Percentiles rank a stretch among this genome's conserved stretches.
These are phyloP conservation scores for Leptestheria dahalacensis DNA, from an alignment of 1,140 invertebrate genomes.

Conservation along the genomic window DNA sequence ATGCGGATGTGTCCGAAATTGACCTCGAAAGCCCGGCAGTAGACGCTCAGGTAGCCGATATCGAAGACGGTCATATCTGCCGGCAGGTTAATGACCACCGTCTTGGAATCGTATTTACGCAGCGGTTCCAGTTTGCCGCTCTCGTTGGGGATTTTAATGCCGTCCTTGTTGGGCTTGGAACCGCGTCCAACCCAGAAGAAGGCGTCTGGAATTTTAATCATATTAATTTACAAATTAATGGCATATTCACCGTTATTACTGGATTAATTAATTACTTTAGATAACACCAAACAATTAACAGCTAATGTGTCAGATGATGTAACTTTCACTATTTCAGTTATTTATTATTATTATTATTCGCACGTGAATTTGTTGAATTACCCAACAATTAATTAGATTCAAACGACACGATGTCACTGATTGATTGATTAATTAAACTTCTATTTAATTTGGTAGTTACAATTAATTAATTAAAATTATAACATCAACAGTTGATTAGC, in stretches of 20 bases:
- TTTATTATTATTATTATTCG: too few relatives aligned
- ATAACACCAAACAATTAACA: too few relatives aligned
- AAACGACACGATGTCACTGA: too few relatives aligned
- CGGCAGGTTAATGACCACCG: conserved; percentile 69
- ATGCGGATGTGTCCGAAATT: conserved; percentile 76
- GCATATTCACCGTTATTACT: background rate
- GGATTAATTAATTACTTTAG: too few relatives aligned
- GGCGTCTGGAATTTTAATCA: conserved; percentile 45
- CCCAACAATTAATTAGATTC: too few relatives aligned
- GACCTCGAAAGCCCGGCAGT: conserved; percentile 73
- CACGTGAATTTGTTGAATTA: too few relatives aligned
- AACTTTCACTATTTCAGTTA: too few relatives aligned
- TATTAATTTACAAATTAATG: background rate
- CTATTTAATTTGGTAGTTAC: too few relatives aligned
- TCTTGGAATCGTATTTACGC: conserved; percentile 61
- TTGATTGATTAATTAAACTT: too few relatives aligned
- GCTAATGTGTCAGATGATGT: too few relatives aligned
- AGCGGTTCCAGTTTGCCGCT: conserved; percentile 68
- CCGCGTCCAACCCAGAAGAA: conserved; percentile 81
- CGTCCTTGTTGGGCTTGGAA: conserved; percentile 51
- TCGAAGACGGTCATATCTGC: conserved; percentile 63
- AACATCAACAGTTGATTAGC: too few relatives aligned
- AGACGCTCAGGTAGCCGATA: conserved; percentile 71
- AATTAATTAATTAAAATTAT: too few relatives aligned
- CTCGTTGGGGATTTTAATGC: conserved; percentile 68